Evolutionary conservation across 1,140 invertebrate species (phyloP), one percentile per base, ranked within the genome.

Genomic region (Mycetomoellerius zeteki): DNA sequence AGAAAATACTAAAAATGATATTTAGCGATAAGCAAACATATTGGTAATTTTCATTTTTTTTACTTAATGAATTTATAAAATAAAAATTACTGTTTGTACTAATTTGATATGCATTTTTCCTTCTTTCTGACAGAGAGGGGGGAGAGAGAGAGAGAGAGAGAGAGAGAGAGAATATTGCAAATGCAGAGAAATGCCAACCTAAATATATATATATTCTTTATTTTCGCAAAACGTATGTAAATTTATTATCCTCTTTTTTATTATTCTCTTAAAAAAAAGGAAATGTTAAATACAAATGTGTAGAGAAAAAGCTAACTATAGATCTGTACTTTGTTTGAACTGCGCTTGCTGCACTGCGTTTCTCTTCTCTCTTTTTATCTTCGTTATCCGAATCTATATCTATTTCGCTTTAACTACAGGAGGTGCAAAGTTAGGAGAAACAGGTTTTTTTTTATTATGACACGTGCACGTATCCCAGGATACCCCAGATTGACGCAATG

Each of bases 21-120:
- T 91, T 95, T 73, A 86, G 91, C n/a, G 96, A 96, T 88, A 96
- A 96, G 86, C 95, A 95, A 91, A 85, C 95, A 24, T 96, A 94
- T 91, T 96, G 96, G 96, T 96, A 92, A 16, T 4, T 75, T 19
- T 4, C 3, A 21, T 37, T 33, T 33, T 33, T 60, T 50, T 50
- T 21, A 47, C 4, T 21, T 56, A 43, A 43, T 43, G 37, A 43
- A 62, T 73, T 19, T 47, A 21, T 50, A n/a, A 84, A 84, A 84
- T 84, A 84, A 84, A 82, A 19, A 24, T 30, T 6, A 24, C 19
- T 19, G 12, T 37, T n/a, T 50, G 1, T 81, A 56, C 4, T 33
- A 37, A 56, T 56, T 69, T 81, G 0, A 19, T 43, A 3, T 4
- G 14, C 19, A 33, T 58, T 2, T n/a, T 60, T 3, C 3, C 54